phyloP scores from a whole-genome alignment of 1,140 invertebrate species.

The Aphis gossypii region DNA sequence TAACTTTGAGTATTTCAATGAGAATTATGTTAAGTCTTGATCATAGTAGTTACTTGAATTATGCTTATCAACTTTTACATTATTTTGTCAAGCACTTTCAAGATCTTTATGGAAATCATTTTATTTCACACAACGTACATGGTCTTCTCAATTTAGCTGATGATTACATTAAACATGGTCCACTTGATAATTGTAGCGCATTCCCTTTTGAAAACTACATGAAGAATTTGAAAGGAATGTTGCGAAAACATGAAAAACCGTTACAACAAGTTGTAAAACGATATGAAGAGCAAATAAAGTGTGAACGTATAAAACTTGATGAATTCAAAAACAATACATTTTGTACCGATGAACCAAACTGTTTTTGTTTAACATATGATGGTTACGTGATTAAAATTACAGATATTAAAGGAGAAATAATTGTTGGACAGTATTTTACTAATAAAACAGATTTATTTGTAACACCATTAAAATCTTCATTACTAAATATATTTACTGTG shows the following conservation, averaged over 20 bases:
- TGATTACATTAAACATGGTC: not conserved
- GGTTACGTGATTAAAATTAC: not conserved
- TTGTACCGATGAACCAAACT: not conserved
- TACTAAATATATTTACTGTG: conserved; percentile 23
- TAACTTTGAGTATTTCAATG: not conserved
- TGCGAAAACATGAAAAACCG: conserved; percentile 1
- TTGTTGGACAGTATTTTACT: not conserved
- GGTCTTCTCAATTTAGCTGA: not conserved
- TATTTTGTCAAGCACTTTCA: not conserved
- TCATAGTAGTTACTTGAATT: not conserved
- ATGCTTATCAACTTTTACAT: not conserved
- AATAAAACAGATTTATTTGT: conserved; percentile 17
- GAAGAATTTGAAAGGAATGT: not conserved
- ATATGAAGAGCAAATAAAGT: not conserved
- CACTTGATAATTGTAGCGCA: conserved; percentile 30
- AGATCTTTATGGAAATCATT: not conserved
- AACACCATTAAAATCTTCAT: not conserved
- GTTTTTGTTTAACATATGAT: not conserved
- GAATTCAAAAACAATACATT: no score
- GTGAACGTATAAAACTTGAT: not conserved
- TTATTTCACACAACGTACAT: not conserved
- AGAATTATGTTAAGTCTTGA: not conserved
- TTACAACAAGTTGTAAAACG: conserved; percentile 1
- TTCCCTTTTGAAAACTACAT: conserved; percentile 7
- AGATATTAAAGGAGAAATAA: not conserved